phyloP scores from a whole-genome alignment of 2,888 invertebrate genomes.

The Lithophane leautieri region DNA sequence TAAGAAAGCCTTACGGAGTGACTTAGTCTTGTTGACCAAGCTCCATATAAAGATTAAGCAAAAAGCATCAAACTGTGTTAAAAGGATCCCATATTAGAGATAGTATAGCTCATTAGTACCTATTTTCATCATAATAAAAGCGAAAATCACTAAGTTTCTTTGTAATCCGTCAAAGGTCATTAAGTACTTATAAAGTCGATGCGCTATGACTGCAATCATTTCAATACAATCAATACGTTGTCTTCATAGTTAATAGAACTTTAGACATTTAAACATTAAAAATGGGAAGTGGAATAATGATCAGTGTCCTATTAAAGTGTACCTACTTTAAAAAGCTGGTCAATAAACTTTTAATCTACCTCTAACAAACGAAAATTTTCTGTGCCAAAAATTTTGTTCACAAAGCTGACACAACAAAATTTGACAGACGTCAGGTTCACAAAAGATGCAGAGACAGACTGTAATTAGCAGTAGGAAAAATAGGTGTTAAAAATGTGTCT shows the following conservation, averaged over 20 bases:
- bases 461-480: background rate
- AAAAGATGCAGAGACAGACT: background rate
- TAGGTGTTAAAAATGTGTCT: background rate
- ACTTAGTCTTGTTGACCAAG: no score
- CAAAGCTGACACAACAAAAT: background rate
- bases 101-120: background rate
- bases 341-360: background rate
- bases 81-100: background rate
- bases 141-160: background rate
- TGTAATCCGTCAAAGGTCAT: background rate
- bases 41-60: no score
- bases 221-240: constrained; percentile 11
- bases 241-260: background rate
- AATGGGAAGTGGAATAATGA: background rate
- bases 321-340: background rate
- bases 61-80: background rate
- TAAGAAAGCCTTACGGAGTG: background rate
- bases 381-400: background rate
- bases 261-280: constrained; percentile 14
- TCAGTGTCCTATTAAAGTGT: background rate
- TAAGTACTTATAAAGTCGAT: background rate
- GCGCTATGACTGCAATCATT: background rate
- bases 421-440: background rate
- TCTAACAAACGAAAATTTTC: background rate
- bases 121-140: background rate